Base-by-base conservation (phyloP, 2,888 invertebrate genomes). In the Campaea margaritaria region DNA sequence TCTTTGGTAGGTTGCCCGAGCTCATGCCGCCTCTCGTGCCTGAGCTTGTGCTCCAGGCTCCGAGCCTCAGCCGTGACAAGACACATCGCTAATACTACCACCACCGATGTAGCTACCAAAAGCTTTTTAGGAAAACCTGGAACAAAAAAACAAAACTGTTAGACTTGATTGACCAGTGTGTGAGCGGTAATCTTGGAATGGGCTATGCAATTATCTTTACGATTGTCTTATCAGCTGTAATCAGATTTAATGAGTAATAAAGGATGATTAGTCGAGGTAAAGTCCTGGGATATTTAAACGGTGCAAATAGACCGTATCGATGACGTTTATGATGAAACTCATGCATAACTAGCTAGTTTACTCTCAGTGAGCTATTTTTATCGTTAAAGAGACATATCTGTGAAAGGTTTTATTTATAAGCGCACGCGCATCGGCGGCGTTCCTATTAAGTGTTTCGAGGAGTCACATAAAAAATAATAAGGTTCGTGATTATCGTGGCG, bases 91-190 rank as follows among this genome's bases (percentile, higher is more conserved):
- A 92, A 72, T 72, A 92, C 80, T 68, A 88, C 78, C 75, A 90
- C 75, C 81, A 92, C 69, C 68, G 88, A 84, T 82, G 85, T 80
- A 87, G 90, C 91, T 86, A 91, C 86, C 85, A 91, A 86, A 81
- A 91, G 91, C 91, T 86, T 91, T 87, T 89, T 92, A 81, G 89
- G 83, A 88, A 91, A 91, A 91, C 87, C 92, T 92, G 90, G 0
- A 89, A 88, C 80, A 89, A 91, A 59, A 21, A 70, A 72, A 79
- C 55, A 74, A 13, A 52, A 11, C n/a, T 12, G 2, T 45, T 28
- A 45, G 45, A 21, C 14, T 45, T 31, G 45, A 45, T 45, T 31
- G 45, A 41, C 45, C 27, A 54, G 28, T 43, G 50, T 36, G 11
- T 5, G 34, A 42, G 34, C 12, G 31, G 50, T 12, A 44, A 53